Base-by-base conservation (phyloP, 2,888 invertebrate genomes). In the Drosophila colorata region DNA sequence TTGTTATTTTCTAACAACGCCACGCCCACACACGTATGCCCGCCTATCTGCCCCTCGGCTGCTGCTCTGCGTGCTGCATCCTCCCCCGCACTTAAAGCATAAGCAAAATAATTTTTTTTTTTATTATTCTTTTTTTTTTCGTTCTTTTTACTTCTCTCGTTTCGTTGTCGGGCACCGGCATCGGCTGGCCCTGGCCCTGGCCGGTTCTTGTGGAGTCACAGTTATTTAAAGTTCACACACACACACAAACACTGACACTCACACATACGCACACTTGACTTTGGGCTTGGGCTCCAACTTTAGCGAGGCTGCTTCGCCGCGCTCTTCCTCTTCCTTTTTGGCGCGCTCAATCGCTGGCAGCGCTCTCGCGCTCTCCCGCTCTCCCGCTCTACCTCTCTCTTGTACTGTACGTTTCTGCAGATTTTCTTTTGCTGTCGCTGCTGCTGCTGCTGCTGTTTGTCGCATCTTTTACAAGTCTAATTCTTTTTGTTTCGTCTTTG, bases 191-290 rank as follows among this genome's bases (percentile, higher is more conserved):
- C 63, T 49, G 58, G 72, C 74, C 61, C 65, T 71, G 82, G 80
- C 80, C 80, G 76, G 79, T 80, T 80, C 73, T 79, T 75, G 41
- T 63, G 59, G 73, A 74, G 80, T 79, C 80, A 75, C 72, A 78
- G 75, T 79, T 78, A 78, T 78, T 79, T 78, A 79, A 78, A 78
- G 76, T 77, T 69, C 77, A 37, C 18, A 43, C 8, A 16, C 25
- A 33, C 49, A 33, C n/a, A 38, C 16, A n/a, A 35, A 44, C 40
- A 28, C 46, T 38, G 41, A 49, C 41, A 41, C 23, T 35, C 25
- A 57, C 41, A 59, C 51, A 44, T n/a, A 20, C 48, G 59, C 63
- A 67, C 70, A 78, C 60, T 70, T 78, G 78, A 78, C 76, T 76
- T 76, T 76, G 65, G 69, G 75, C 51, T 74, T 61, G 66, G 78